A percentile compares a stretch with the other conserved stretches of the same genome.
Evolutionary conservation across 23 tunicate species (phyloP).

Genomic region (Trididemnum nubilum): DNA sequence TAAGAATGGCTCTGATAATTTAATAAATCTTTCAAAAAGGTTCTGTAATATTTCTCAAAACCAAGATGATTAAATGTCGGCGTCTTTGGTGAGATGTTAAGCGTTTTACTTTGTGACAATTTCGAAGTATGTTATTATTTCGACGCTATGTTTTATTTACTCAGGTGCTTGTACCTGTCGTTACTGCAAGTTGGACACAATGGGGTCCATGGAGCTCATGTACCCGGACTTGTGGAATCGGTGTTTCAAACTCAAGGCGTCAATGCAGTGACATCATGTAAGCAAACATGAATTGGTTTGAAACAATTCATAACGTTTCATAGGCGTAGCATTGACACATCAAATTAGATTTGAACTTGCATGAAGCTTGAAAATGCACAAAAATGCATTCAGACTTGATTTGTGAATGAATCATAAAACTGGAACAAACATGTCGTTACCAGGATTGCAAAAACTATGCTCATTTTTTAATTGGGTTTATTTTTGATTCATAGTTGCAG

Average conservation of each 20-base stretch:
- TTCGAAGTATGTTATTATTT: neutral
- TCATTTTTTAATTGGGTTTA: too few species aligned
- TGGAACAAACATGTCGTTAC: too few species aligned
- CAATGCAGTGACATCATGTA: slow-evolving; percentile 46
- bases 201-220: slow-evolving; percentile 82
- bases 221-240: slow-evolving; percentile 76
- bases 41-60: neutral
- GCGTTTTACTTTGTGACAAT: neutral
- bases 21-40: neutral
- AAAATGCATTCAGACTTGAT: too few species aligned
- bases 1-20: neutral
- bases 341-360: too few species aligned
- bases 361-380: too few species aligned
- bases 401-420: too few species aligned
- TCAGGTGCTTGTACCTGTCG: slow-evolving; percentile 20
- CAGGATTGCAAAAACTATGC: too few species aligned
- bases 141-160: too few species aligned
- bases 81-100: neutral
- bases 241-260: slow-evolving; percentile 44
- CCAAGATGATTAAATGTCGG: neutral
- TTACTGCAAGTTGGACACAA: slow-evolving; percentile 37
- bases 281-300: neutral
- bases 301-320: neutral
- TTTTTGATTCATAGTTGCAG: too few species aligned
- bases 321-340: too few species aligned